A percentile compares a stretch with the other conserved stretches of the same genome.
These are phyloP conservation scores for Brachypterus glaber DNA, from an alignment of 2,888 invertebrate genomes.

Conservation along the genomic window DNA sequence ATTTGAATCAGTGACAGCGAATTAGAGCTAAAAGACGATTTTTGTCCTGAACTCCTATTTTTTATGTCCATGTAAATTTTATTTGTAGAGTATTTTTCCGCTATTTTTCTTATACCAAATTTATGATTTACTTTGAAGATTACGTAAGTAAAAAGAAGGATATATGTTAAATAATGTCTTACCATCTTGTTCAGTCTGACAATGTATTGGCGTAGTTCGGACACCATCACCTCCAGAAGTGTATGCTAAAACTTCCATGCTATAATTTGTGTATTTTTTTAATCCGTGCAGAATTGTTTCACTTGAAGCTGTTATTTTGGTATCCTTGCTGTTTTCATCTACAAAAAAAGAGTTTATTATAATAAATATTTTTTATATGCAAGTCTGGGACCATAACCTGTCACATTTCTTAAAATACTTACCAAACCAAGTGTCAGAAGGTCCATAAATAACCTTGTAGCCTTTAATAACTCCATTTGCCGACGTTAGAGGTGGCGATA, in stretches of 20 bases:
- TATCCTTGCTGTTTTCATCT: constrained; percentile 86
- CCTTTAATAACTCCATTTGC: constrained; percentile 94
- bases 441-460: constrained; percentile 88
- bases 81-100: too few relatives aligned
- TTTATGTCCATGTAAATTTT: too few relatives aligned
- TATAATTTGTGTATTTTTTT: constrained; percentile 93
- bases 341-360: constrained; percentile 21
- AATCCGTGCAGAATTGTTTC: constrained; percentile 89
- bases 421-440: constrained; percentile 89
- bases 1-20: too few relatives aligned
- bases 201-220: constrained; percentile 76
- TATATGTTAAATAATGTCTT: constrained; percentile 26
- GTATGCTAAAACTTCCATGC: constrained; percentile 90
- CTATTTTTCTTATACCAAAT: too few relatives aligned
- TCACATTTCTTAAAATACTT: constrained; percentile 26
- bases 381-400: not conserved
- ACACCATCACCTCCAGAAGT: constrained; percentile 94
- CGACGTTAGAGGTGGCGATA: constrained; percentile 81
- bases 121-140: too few relatives aligned
- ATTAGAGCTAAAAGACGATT: too few relatives aligned
- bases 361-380: not conserved
- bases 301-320: constrained; percentile 84
- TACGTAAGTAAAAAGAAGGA: too few relatives aligned
- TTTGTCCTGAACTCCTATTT: too few relatives aligned
- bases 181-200: constrained; percentile 95